phyloP scores from a whole-genome alignment of 2,797 vertebrate species.

The Danio choprae region DNA sequence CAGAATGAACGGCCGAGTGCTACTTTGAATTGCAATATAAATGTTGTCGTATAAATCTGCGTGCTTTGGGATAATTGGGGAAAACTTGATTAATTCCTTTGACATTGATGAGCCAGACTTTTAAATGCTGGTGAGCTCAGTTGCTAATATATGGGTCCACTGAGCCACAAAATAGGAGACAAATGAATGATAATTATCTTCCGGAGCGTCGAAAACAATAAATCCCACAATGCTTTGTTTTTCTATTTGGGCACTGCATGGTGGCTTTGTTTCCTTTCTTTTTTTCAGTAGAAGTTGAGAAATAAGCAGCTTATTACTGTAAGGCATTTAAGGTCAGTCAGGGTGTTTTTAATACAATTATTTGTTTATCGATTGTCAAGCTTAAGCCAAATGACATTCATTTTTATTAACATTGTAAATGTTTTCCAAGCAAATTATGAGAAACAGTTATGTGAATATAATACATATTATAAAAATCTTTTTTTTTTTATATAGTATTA shows the following conservation, averaged over 20 bases:
- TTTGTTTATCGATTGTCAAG: constrained; percentile 31
- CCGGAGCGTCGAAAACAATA: constrained; percentile 48
- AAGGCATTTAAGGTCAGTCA: constrained; percentile 57
- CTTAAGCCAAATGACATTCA: constrained; percentile 52
- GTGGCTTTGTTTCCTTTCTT: constrained; percentile 25
- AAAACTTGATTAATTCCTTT: constrained; percentile 43
- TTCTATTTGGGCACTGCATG: constrained; percentile 38
- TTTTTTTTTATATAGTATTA: neutral
- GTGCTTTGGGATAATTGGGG: constrained; percentile 32
- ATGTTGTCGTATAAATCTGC: constrained; percentile 41
- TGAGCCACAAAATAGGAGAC: constrained; percentile 56
- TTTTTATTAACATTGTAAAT: neutral
- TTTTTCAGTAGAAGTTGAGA: neutral
- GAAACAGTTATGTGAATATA: neutral
- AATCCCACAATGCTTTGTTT: constrained; percentile 48
- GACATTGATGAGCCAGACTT: constrained; percentile 32
- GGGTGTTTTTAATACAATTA: constrained; percentile 59
- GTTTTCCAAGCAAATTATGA: neutral
- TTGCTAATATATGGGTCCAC: constrained; percentile 52
- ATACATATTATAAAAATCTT: neutral
- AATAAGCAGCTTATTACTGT: constrained; percentile 27
- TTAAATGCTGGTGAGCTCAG: constrained; percentile 44
- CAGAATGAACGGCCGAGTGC: constrained; percentile 17
- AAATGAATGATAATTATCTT: constrained; percentile 63
- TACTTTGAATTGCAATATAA: constrained; percentile 51